phyloP scores from a whole-genome alignment of 2,113 vertebrate species.

The Crotalus viridis region DNA sequence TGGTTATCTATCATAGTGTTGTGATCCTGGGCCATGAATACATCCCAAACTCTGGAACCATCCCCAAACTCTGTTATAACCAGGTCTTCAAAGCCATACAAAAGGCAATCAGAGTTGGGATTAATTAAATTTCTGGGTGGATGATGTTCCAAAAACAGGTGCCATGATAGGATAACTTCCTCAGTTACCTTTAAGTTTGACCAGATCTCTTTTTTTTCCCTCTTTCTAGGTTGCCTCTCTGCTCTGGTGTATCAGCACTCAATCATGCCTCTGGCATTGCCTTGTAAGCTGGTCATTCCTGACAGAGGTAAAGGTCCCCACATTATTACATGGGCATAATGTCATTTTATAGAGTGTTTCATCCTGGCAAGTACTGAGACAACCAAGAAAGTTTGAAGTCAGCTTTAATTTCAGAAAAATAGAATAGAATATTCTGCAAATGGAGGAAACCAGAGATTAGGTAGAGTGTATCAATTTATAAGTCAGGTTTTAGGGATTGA shows the following conservation, averaged over 20 bases:
- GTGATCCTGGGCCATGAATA: not conserved
- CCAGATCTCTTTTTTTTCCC: not conserved
- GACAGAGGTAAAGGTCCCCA: constrained; percentile 80
- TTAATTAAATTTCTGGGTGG: not conserved
- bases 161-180: not conserved
- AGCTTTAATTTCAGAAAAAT: not conserved
- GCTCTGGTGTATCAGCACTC: constrained; percentile 98
- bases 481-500: not conserved
- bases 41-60: not conserved
- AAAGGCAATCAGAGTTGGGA: not conserved
- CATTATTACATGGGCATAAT: not conserved
- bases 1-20: not conserved
- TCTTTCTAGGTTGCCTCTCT: constrained; percentile 86
- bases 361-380: not conserved
- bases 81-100: not conserved
- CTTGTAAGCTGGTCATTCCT: constrained; percentile 95
- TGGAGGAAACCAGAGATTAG: not conserved
- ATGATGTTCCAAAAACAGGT: not conserved
- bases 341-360: not conserved
- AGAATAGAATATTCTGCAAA: not conserved
- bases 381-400: not conserved
- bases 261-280: constrained; percentile 93
- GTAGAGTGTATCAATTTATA: not conserved
- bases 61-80: not conserved
- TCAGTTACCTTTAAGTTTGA: not conserved